Conservation (phyloP, 2,888 invertebrate species). For the Xylota sylvarum region DNA sequence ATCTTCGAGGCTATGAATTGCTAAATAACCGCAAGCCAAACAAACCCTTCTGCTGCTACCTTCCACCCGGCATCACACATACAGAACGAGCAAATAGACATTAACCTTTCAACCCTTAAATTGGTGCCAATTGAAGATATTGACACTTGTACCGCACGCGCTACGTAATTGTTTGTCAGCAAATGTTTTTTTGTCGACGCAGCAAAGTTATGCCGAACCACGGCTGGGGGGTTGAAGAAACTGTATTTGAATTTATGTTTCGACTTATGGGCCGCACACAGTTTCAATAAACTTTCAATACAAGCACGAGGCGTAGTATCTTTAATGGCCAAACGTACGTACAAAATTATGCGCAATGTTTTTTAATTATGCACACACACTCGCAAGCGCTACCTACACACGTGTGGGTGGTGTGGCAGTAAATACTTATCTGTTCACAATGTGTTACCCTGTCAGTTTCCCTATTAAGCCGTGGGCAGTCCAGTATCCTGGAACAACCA, state of each 20-base stretch:
- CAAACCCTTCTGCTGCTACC: constrained; percentile 32
- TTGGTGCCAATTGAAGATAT: constrained; percentile 63
- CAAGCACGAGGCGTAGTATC: neutral
- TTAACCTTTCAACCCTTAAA: constrained; percentile 65
- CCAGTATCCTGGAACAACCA: neutral
- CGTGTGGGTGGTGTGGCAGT: neutral
- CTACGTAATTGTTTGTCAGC: constrained; percentile 49
- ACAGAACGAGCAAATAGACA: constrained; percentile 1
- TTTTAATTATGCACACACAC: constrained; percentile 8
- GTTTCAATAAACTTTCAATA: constrained; percentile 8
- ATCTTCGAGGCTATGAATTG: constrained; percentile 67
- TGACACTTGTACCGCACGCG: constrained; percentile 56
- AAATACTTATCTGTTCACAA: neutral
- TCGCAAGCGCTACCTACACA: neutral
- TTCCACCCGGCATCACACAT: neutral
- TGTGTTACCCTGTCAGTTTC: neutral
- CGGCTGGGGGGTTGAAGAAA: neutral
- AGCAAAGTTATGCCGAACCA: neutral
- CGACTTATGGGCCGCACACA: neutral
- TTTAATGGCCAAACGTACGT: constrained; percentile 3
- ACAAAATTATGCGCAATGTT: constrained; percentile 17
- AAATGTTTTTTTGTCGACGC: constrained; percentile 31
- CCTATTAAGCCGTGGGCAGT: constrained; percentile 1
- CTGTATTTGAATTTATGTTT: constrained; percentile 43
- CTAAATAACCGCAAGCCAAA: constrained; percentile 71